A percentile compares a stretch with the other conserved stretches of the same genome.
Conservation (phyloP, 2,113 vertebrate species). For the Platichthys stellatus region DNA sequence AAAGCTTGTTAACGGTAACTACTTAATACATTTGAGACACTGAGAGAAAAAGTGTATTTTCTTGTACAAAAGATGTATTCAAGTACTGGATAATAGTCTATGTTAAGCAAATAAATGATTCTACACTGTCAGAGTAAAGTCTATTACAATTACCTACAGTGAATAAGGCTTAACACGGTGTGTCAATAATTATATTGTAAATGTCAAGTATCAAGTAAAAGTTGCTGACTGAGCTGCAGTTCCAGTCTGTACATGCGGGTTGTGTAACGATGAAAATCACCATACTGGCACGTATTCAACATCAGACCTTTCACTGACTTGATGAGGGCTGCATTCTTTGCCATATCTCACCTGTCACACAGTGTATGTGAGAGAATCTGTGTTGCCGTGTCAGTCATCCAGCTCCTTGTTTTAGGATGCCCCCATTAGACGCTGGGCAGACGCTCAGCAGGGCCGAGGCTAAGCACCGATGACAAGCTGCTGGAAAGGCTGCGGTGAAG, state of each 20-base stretch:
- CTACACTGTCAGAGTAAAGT: neutral
- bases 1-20: no score
- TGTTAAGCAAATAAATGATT: no score
- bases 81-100: neutral
- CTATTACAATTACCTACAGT: neutral
- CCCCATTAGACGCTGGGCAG: constrained; percentile 49
- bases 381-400: constrained; percentile 66
- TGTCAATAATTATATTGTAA: constrained; percentile 16
- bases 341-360: constrained; percentile 46
- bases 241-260: constrained; percentile 58
- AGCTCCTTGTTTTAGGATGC: constrained; percentile 59
- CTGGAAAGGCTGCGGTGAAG: constrained; percentile 54
- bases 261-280: constrained; percentile 38
- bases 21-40: no score
- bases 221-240: constrained; percentile 34
- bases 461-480: constrained; percentile 76
- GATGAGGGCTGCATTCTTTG: constrained; percentile 20
- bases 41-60: neutral
- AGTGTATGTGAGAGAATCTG: constrained; percentile 50
- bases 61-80: neutral
- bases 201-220: constrained; percentile 28
- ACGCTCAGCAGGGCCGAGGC: constrained; percentile 36
- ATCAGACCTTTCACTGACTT: constrained; percentile 19
- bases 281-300: constrained; percentile 37
- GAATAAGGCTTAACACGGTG: neutral